Conservation (phyloP, 2,113 vertebrate species). For the Trogon surrucura region DNA sequence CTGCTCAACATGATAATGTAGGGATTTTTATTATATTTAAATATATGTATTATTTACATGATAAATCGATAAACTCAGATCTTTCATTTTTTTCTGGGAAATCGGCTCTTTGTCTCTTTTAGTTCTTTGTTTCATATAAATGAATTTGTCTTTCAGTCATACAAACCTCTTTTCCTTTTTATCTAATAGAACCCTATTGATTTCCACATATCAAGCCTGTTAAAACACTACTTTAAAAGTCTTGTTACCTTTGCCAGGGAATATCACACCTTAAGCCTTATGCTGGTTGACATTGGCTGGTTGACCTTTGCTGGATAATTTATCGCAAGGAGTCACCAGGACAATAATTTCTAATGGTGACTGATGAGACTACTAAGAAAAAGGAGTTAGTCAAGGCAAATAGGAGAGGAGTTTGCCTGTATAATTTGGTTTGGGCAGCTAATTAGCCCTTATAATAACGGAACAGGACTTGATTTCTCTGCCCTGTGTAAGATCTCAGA, state of each 20-base stretch:
- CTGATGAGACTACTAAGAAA: background rate
- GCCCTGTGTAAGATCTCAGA: background rate
- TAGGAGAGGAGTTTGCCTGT: background rate
- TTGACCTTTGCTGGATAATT: background rate
- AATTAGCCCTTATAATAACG: background rate
- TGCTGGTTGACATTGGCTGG: background rate
- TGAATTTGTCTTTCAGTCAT: background rate
- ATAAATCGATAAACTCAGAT: background rate
- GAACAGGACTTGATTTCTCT: background rate
- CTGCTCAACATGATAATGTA: background rate
- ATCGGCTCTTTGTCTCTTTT: background rate
- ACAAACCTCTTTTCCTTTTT: background rate
- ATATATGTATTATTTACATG: background rate
- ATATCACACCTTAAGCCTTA: background rate
- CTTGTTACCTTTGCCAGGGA: background rate
- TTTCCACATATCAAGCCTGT: background rate
- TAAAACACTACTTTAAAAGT: background rate
- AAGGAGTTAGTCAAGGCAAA: background rate
- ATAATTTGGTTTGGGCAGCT: background rate
- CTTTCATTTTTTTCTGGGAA: background rate
- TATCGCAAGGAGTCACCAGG: background rate
- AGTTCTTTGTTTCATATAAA: background rate
- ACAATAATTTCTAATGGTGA: background rate
- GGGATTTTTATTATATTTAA: background rate
- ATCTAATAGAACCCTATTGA: background rate